These are phyloP conservation scores for Tetramorium simillimum DNA, from an alignment of 1,140 invertebrate genomes.

Conservation along the genomic window DNA sequence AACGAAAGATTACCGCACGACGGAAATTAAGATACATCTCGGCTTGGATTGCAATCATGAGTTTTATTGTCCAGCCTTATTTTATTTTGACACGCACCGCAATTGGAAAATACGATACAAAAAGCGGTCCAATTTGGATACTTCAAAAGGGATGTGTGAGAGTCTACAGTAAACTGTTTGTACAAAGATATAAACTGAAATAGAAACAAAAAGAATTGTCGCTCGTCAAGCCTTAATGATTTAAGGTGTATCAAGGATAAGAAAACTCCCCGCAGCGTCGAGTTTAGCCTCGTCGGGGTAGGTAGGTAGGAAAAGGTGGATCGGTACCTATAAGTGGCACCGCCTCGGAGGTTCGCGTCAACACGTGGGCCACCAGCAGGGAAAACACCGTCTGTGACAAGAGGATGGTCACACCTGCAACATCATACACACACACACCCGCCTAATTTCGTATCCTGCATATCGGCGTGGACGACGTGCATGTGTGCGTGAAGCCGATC, in stretches of 20 bases:
- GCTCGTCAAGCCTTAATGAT: neutral
- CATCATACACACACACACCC: slow-evolving; percentile 85
- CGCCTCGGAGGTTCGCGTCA: slow-evolving; percentile 98
- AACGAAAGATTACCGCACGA: neutral
- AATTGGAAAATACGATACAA: neutral
- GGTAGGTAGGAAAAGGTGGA: slow-evolving; percentile 68
- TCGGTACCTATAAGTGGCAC: slow-evolving; percentile 97
- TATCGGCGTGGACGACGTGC: slow-evolving; percentile 78
- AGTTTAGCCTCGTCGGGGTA: slow-evolving; percentile 28
- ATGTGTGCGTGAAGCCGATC: slow-evolving; percentile 65
- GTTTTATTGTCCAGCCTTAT: neutral
- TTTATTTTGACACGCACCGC: neutral
- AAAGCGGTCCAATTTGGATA: neutral
- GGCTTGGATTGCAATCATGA: neutral
- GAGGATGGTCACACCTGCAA: slow-evolving; percentile 99
- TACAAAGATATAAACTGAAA: neutral
- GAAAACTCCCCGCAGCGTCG: slow-evolving; percentile 38
- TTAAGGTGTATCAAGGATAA: neutral
- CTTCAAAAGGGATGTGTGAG: neutral
- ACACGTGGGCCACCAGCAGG: slow-evolving; percentile 97
- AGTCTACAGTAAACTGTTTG: neutral
- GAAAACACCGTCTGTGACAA: slow-evolving; percentile 99
- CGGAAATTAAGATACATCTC: neutral
- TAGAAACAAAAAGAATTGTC: neutral
- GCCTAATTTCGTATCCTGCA: slow-evolving; percentile 66